Evolutionary conservation across 2,113 vertebrate genomes (phyloP), one percentile per base, ranked within the genome.

Genomic region (Mormyrus lacerda): DNA sequence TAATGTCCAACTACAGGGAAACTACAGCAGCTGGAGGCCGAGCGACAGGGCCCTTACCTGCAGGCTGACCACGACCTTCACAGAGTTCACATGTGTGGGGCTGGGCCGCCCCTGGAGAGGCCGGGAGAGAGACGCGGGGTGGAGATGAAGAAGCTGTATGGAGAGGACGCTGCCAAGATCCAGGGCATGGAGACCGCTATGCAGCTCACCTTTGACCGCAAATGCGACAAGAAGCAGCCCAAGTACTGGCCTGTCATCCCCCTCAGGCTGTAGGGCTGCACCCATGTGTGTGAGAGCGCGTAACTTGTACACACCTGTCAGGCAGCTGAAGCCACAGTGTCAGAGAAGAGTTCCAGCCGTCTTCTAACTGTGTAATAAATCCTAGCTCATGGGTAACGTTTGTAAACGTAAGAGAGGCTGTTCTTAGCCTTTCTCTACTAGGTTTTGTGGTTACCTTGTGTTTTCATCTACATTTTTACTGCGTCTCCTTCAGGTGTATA

Each of bases 201-300:
- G 95, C 98, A 99, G 92, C 97, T 99, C 86, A 94, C 91, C 19
- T 99, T 99, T 44, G 96, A 99, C 91, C 96, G 96, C 42, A 97
- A 97, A 92, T 98, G 97, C 91, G 98, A 99, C 95, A 93, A 93
- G 91, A 98, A 98, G 89, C 97, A 96, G 91, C 97, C 98, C 21
- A 99, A 97, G 90, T 99, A 98, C 93, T 98, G 98, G 98, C 98
- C 98, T 0, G 97, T 99, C 86, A 99, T 99, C 89, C 98, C 98
- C 0, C 96, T 99, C 53, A 98, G 97, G 86, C 95, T 99, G 50
- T 98, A 86, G 48, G 45, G 79, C 79, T 42, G 10, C 35, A 69
- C 61, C 79, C 27, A 0, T 45, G 21, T 15, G 44, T 83, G 15
- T 83, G 42, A 9, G 35, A 15, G 61, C 17, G 39, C 45, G 39